Evolutionary conservation across 1,140 invertebrate genomes (phyloP), one percentile per base, ranked within the genome.

Genomic region (Drosophila auraria): DNA sequence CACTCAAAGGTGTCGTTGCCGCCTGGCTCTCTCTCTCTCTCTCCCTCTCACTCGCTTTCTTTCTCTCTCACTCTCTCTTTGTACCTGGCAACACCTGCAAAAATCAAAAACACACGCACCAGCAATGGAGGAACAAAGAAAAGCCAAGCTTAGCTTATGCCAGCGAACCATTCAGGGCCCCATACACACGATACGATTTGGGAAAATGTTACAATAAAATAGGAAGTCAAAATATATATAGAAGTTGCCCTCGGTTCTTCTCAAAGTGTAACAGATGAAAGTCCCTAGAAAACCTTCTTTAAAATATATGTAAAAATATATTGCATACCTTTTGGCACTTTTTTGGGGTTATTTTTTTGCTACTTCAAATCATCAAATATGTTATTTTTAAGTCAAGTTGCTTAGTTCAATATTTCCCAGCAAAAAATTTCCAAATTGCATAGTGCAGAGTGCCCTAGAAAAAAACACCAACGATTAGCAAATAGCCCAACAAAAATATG

Each of bases 51-150:
- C 30, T 36, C 20, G 5, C 40, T 25, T 49, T 9, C 30, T 36
- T 17, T 27, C 44, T 36, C 47, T 53, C 15, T 50, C 12, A 5
- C 27, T 11, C 15, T 23, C 42, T 38, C 30, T 15, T 50, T 27
- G 40, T 11, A 71, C 45, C 64, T 36, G 23, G 23, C 75, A 27
- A 63, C 72, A 80, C 77, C 81, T 83, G 76, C 62, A 84, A 89
- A 84, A 89, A 89, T 89, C 84, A 59, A 79, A 81, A 87, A 72
- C 73, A 81, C 84, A 87, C 84, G 74, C 73, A 90, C 84, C 81
- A 62, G 7, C 65, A 61, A 49, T 25, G 65, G 33, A 25, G 51
- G 36, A 57, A n/a, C 54, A 62, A 49, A 57, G 60, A 27, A 74
- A 61, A 51, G 27, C 40, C 44, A 49, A 76, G 56, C 51, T 60